Base-by-base conservation (phyloP, 35 echinoderm and acorn worm genomes). In the Chiridota heheva region DNA sequence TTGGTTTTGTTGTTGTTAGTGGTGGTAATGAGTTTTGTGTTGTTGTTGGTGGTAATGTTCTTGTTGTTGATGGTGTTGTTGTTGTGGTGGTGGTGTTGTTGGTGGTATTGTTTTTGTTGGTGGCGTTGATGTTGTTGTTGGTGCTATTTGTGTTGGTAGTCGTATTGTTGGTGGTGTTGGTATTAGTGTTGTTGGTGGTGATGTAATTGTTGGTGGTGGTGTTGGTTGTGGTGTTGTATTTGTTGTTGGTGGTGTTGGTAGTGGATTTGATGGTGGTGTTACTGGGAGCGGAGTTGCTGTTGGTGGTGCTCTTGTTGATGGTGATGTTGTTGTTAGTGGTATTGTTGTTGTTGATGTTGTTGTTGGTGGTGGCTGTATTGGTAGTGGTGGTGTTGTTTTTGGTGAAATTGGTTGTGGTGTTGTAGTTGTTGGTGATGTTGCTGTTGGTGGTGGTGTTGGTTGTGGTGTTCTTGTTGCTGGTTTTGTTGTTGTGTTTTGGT, bases 181-280 rank as follows among this genome's bases (percentile, higher is more conserved):
- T 66, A 27, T 66, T 66, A 27, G 30, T 66, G 62, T 31, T 15
- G 62, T 66, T 66, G 62, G 62, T 66, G 62, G 10, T 31, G 62
- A 13, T 31, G 62, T 66, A 13, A 27, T 66, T 31, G 62, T 31
- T 66, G 62, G 8, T 31, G 62, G 7, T 66, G 30, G 15, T 18
- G 62, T 31, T 66, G 62, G 8, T 66, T 15, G 15, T 66, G 62
- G 8, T 66, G 62, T 66, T 66, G 15, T 66, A 13, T 10, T 66
- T 66, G 62, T 31, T 66, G 62, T 66, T 66, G 15, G 30, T 66
- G 10, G 62, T 18, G 62, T 15, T 15, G 62, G 10, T 18, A 27
- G 7, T 31, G 15, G 15, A 13, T 10, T 12, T 31, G 62, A 8
- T 15, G 7, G 7, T 10, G 62, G 10, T 66, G 30, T 66, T 15